Percentiles rank a stretch among this genome's conserved stretches.
These are phyloP conservation scores for Bucco capensis DNA, from an alignment of 2,113 vertebrate species.

Conservation along the genomic window DNA sequence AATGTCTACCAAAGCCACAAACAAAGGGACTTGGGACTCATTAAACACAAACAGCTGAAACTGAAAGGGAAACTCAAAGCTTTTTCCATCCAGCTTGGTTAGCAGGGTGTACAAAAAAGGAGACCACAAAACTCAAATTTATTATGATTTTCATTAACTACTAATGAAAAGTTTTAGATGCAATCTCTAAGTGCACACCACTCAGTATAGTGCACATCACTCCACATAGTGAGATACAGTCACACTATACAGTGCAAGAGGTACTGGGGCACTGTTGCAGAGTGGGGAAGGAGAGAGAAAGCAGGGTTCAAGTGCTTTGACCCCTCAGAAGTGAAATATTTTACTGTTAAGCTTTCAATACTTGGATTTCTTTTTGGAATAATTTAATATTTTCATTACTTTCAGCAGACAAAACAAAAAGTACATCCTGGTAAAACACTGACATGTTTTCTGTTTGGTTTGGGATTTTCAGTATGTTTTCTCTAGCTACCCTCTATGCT, in stretches of 20 bases:
- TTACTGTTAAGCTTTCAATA: neutral
- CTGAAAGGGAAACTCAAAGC: neutral
- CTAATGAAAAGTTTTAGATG: neutral
- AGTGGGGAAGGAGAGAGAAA: neutral
- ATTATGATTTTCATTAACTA: neutral
- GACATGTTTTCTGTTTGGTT: neutral
- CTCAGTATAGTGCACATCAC: neutral
- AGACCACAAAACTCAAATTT: neutral
- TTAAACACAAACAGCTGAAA: slow-evolving; percentile 2
- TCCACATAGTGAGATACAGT: neutral
- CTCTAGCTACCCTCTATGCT: neutral
- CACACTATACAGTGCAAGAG: neutral
- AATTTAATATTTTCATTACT: neutral
- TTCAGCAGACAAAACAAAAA: slow-evolving; percentile 17
- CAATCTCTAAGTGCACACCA: neutral
- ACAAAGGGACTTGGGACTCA: neutral
- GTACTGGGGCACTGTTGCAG: neutral
- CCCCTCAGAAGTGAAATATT: neutral
- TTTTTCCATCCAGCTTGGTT: neutral
- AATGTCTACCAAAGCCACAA: slow-evolving; percentile 5
- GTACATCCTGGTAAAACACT: neutral
- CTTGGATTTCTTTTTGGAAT: neutral
- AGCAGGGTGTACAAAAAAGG: neutral
- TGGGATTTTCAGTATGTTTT: neutral
- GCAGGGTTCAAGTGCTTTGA: neutral